A percentile compares a stretch with the other conserved stretches of the same genome.
These are phyloP conservation scores for Caenorhabditis auriculariae DNA, from an alignment of 2,888 invertebrate genomes.

Conservation along the genomic window DNA sequence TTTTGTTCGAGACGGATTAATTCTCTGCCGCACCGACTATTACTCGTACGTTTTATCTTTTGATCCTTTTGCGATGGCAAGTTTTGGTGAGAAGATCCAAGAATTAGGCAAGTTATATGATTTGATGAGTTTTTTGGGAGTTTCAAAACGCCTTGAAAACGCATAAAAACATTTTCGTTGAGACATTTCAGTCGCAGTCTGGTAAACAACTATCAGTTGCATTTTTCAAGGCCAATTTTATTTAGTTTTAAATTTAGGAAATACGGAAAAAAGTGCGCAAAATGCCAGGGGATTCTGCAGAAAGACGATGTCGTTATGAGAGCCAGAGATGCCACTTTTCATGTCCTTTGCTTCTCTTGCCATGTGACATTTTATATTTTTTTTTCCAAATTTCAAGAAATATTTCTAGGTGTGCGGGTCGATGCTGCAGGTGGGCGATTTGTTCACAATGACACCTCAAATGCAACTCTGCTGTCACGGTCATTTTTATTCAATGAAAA, in stretches of 20 bases:
- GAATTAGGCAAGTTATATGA: no score
- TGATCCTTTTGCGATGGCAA: no score
- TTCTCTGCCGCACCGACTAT: slow-evolving; percentile 21
- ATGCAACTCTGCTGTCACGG: slow-evolving; percentile 51
- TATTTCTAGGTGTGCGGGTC: slow-evolving; percentile 73
- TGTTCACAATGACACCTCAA: slow-evolving; percentile 84
- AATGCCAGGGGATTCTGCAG: slow-evolving; percentile 82
- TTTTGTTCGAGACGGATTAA: slow-evolving; percentile 14
- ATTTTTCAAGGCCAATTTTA: no score
- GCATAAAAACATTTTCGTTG: no score
- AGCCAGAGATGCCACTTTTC: slow-evolving; percentile 83
- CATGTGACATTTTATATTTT: slow-evolving; percentile 52
- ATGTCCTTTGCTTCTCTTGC: slow-evolving; percentile 86
- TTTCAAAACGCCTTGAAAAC: no score
- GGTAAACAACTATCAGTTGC: no score
- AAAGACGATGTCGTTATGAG: slow-evolving; percentile 88
- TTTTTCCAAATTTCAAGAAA: background rate
- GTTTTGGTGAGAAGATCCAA: no score
- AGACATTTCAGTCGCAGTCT: no score
- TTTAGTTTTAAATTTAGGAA: slow-evolving; percentile 70
- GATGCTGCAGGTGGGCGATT: slow-evolving; percentile 82
- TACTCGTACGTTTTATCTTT: slow-evolving; percentile 11
- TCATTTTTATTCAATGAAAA: slow-evolving; percentile 15
- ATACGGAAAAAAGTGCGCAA: slow-evolving; percentile 81
- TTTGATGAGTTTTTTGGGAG: no score